Conservation (phyloP, 2,888 invertebrate genomes). For the Orgyia antiqua region DNA sequence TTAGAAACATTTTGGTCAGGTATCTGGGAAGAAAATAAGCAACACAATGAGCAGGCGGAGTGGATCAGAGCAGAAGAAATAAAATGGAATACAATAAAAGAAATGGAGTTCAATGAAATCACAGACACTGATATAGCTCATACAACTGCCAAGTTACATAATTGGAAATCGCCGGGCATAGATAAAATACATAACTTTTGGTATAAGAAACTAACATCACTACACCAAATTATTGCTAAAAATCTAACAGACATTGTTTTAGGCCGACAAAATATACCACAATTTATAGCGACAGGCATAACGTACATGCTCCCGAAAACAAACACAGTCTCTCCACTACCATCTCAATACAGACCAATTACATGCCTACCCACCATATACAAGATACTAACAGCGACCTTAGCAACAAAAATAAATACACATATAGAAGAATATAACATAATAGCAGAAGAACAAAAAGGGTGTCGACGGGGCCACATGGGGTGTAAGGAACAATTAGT, state of each 20-base stretch:
- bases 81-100: neutral
- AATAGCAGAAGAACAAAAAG: slow-evolving; percentile 1
- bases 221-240: neutral
- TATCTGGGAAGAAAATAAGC: neutral
- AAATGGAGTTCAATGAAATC: slow-evolving; percentile 6
- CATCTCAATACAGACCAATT: neutral
- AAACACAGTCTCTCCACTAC: neutral
- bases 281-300: neutral
- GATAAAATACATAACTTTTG: slow-evolving; percentile 2
- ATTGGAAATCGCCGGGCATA: slow-evolving; percentile 4
- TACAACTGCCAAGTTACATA: slow-evolving; percentile 2
- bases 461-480: neutral
- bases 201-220: slow-evolving; percentile 4
- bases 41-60: slow-evolving; percentile 1
- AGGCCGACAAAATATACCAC: neutral
- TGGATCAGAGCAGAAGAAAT: slow-evolving; percentile 3
- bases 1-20: slow-evolving; percentile 2
- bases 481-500: slow-evolving; percentile 1
- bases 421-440: neutral
- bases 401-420: neutral
- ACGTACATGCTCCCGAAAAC: neutral
- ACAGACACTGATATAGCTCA: slow-evolving; percentile 1
- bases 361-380: slow-evolving; percentile 1
- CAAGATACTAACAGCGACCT: too few species aligned
- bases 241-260: neutral